These are phyloP conservation scores for Aethes cnicana DNA, from an alignment of 2,888 invertebrate genomes.

Conservation along the genomic window DNA sequence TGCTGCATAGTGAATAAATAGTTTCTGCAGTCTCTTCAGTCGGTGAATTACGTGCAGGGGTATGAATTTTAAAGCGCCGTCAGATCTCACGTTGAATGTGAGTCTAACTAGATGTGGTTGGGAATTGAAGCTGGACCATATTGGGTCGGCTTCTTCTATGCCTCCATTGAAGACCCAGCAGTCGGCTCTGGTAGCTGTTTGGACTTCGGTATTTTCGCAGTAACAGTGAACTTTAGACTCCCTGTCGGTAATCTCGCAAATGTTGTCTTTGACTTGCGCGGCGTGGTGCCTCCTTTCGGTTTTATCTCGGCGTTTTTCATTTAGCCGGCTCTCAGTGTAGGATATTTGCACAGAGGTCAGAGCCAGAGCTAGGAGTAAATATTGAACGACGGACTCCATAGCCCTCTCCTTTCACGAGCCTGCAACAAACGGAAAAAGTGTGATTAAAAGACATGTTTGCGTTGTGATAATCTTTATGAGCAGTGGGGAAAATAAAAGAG, in stretches of 20 bases:
- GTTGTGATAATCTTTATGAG: slow-evolving; percentile 2
- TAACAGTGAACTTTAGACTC: slow-evolving; percentile 85
- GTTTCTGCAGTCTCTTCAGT: slow-evolving; percentile 84
- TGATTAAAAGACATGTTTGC: slow-evolving; percentile 35
- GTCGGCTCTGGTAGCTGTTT: slow-evolving; percentile 85
- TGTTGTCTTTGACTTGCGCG: slow-evolving; percentile 73
- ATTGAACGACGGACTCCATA: slow-evolving; percentile 76
- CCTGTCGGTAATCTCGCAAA: slow-evolving; percentile 81
- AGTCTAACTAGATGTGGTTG: slow-evolving; percentile 87
- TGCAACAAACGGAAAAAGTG: slow-evolving; percentile 66
- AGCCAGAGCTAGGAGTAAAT: slow-evolving; percentile 77
- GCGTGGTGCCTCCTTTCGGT: slow-evolving; percentile 70
- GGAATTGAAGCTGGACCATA: slow-evolving; percentile 88
- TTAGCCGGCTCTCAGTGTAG: slow-evolving; percentile 76
- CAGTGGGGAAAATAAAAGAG: not conserved
- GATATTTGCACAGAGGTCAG: slow-evolving; percentile 80
- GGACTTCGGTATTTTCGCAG: slow-evolving; percentile 83
- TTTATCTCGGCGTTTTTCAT: slow-evolving; percentile 80
- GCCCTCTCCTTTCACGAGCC: slow-evolving; percentile 54
- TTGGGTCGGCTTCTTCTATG: slow-evolving; percentile 85
- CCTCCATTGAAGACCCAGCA: slow-evolving; percentile 90
- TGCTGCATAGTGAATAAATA: slow-evolving; percentile 88
- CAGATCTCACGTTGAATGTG: slow-evolving; percentile 86
- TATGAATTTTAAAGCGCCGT: slow-evolving; percentile 86
- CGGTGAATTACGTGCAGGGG: slow-evolving; percentile 86